Evolutionary conservation across 2,888 invertebrate species (phyloP).

Genomic region (Bembecia ichneumoniformis): DNA sequence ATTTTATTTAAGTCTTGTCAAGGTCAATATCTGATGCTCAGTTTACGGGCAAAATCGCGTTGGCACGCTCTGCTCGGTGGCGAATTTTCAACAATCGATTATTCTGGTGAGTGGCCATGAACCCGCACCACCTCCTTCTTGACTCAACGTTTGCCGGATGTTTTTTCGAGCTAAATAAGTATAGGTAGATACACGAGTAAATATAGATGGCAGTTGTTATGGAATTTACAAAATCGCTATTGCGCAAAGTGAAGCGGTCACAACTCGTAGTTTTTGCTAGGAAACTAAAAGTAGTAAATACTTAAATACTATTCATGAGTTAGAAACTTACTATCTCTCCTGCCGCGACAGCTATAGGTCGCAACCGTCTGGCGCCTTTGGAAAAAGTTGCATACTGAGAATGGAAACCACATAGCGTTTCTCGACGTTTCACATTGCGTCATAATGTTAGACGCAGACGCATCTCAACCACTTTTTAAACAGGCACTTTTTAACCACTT

Average conservation of each 20-base stretch:
- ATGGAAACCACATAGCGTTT: conserved; percentile 41
- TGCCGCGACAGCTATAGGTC: conserved; percentile 22
- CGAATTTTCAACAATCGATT: conserved; percentile 52
- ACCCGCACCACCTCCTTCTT: conserved; percentile 38
- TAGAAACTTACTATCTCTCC: conserved; percentile 37
- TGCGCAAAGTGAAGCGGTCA: background rate
- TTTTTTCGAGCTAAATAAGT: conserved; percentile 27
- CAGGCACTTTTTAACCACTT: too few species aligned
- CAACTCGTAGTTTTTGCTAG: background rate
- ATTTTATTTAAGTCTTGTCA: background rate
- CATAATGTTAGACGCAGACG: conserved; percentile 28
- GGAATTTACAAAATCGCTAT: background rate
- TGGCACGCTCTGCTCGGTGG: conserved; percentile 23
- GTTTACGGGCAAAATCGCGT: conserved; percentile 8
- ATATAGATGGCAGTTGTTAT: background rate
- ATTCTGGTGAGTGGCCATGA: conserved; percentile 50
- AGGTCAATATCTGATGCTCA: background rate
- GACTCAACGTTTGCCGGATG: conserved; percentile 23
- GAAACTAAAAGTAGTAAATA: conserved; percentile 18
- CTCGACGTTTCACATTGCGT: conserved; percentile 41
- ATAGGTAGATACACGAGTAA: conserved; percentile 15
- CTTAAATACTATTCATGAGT: conserved; percentile 39
- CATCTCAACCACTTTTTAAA: conserved; percentile 36
- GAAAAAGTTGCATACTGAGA: conserved; percentile 43
- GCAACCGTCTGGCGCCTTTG: conserved; percentile 39